Conservation (phyloP, 2,797 vertebrate genomes). For the Schizopygopsis malacanthus region DNA sequence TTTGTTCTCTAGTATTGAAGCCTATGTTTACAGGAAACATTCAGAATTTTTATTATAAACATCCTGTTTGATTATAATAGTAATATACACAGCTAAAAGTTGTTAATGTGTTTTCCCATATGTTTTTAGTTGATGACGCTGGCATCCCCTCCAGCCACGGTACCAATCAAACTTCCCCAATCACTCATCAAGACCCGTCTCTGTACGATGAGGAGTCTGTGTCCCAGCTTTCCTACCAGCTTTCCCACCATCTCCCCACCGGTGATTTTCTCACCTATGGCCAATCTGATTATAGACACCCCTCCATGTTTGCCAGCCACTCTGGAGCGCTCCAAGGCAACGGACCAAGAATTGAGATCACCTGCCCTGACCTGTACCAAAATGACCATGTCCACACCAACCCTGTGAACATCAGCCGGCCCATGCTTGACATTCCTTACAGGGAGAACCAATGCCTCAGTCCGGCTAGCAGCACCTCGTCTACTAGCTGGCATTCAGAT, state of each 20-base stretch:
- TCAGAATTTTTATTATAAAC: background rate
- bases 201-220: slow-evolving; percentile 35
- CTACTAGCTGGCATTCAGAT: slow-evolving; percentile 93
- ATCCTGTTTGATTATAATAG: background rate
- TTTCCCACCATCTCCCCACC: slow-evolving; percentile 35
- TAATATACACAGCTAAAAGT: background rate
- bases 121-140: slow-evolving; percentile 46
- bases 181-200: slow-evolving; percentile 7
- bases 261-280: slow-evolving; percentile 61
- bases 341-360: slow-evolving; percentile 97
- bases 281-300: slow-evolving; percentile 79
- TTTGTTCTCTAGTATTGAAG: background rate
- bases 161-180: slow-evolving; percentile 14
- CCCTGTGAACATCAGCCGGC: slow-evolving; percentile 77
- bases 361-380: slow-evolving; percentile 88
- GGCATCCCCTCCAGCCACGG: slow-evolving; percentile 24
- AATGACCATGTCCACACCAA: slow-evolving; percentile 86
- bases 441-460: slow-evolving; percentile 91
- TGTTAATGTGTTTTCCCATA: background rate
- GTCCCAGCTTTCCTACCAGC: slow-evolving; percentile 21
- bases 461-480: slow-evolving; percentile 95
- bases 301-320: slow-evolving; percentile 77
- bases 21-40: slow-evolving; percentile 3
- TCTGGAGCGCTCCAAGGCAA: slow-evolving; percentile 77
- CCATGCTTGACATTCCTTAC: slow-evolving; percentile 81